A percentile compares a stretch with the other conserved stretches of the same genome.
These are phyloP conservation scores for Hydrolagus affinis DNA, from an alignment of 2,113 vertebrate species.

Conservation along the genomic window DNA sequence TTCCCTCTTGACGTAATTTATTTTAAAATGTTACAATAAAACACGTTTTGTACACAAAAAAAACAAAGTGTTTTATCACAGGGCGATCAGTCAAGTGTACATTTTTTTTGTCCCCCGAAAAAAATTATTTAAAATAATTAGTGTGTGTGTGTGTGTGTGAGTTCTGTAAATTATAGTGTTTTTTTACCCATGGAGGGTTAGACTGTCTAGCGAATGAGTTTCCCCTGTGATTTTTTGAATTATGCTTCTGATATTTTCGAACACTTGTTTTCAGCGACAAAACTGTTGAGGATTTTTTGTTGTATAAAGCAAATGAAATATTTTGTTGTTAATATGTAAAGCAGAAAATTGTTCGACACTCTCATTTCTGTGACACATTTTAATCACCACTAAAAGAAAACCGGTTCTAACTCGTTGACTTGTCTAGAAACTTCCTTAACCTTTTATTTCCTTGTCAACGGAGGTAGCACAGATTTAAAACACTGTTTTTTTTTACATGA, in stretches of 20 bases:
- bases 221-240: conserved; percentile 16
- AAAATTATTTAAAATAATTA: conserved; percentile 25
- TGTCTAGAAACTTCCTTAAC: background rate
- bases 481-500: background rate
- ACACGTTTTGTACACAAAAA: conserved; percentile 48
- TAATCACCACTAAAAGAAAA: background rate
- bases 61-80: conserved; percentile 66
- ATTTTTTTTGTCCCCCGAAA: too few species aligned
- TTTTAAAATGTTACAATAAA: conserved; percentile 33
- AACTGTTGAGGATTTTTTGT: background rate
- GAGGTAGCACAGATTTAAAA: background rate
- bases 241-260: conserved; percentile 16
- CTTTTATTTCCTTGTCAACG: background rate
- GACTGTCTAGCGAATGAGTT: conserved; percentile 9
- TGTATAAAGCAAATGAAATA: background rate
- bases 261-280: conserved; percentile 15
- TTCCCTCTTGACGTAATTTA: conserved; percentile 24
- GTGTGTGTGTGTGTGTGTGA: conserved; percentile 19
- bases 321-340: conserved; percentile 29
- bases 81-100: conserved; percentile 43
- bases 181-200: conserved; percentile 24
- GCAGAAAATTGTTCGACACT: conserved; percentile 15
- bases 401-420: conserved; percentile 6
- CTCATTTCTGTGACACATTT: conserved; percentile 15
- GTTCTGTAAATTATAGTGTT: conserved; percentile 32